Conservation (phyloP, 92 coral and sea anemone genomes). For the Phenganax marumi region DNA sequence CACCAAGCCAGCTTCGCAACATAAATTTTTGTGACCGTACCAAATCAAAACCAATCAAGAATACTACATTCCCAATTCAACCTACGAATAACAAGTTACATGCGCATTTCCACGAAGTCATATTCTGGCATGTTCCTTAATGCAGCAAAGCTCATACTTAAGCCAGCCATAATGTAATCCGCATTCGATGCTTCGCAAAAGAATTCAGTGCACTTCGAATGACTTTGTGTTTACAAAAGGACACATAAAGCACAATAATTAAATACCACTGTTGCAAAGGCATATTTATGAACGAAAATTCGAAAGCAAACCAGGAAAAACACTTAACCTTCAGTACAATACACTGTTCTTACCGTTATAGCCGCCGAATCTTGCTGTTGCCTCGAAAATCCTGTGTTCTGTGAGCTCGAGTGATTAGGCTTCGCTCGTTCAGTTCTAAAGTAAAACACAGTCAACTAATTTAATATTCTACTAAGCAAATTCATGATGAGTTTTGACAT, state of each 20-base stretch:
- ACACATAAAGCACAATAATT: not conserved
- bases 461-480: conserved; percentile 29
- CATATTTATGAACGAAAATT: not conserved
- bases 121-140: no score
- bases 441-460: conserved; percentile 28
- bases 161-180: not conserved
- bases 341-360: not conserved
- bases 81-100: no score
- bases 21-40: no score
- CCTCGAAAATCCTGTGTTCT: not conserved
- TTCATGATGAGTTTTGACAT: conserved; percentile 7
- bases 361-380: not conserved
- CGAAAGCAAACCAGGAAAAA: not conserved
- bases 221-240: conserved; percentile 8
- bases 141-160: not conserved
- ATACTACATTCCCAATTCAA: no score
- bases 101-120: no score
- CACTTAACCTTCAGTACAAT: not conserved
- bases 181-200: not conserved
- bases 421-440: conserved; percentile 22
- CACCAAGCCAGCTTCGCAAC: no score
- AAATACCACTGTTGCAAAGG: conserved; percentile 13
- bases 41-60: no score
- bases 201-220: not conserved
- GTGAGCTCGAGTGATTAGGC: not conserved